Percentiles rank a stretch among this genome's conserved stretches.
Evolutionary conservation across 2,797 vertebrate species (phyloP).

Genomic region (Coendou prehensilis): DNA sequence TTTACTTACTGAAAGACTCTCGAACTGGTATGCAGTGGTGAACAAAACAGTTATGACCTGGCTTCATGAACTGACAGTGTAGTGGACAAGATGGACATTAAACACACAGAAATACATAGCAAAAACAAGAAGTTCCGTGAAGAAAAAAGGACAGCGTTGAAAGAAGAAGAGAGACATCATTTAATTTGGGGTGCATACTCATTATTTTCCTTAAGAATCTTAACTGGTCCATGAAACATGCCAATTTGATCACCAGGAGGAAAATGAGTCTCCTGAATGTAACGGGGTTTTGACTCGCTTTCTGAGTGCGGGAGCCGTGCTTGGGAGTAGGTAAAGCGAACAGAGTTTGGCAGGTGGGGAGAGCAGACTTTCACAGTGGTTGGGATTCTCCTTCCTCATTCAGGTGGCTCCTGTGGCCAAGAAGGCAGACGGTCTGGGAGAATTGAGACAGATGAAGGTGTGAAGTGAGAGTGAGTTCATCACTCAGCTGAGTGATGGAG

Average conservation of each 20-base stretch:
- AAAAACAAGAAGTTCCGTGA: conserved; percentile 1
- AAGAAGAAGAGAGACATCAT: background rate
- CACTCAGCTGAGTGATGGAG: background rate
- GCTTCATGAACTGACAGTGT: background rate
- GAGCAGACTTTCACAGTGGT: background rate
- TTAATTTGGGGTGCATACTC: background rate
- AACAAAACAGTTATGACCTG: background rate
- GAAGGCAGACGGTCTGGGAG: background rate
- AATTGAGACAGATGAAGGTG: background rate
- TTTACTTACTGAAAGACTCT: background rate
- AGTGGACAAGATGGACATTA: background rate
- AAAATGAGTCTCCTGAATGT: background rate
- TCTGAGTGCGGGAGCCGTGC: background rate
- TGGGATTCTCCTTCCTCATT: background rate
- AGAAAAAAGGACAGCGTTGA: background rate
- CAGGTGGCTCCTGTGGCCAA: background rate
- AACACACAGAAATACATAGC: background rate
- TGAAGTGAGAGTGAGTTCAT: background rate
- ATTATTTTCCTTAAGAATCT: conserved; percentile 10
- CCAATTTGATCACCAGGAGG: background rate
- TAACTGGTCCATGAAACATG: background rate
- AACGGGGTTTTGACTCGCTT: background rate
- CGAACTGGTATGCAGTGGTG: background rate
- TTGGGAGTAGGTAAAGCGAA: background rate
- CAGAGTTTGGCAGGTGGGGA: background rate